Evolutionary conservation across 2,888 invertebrate genomes (phyloP), one percentile per base, ranked within the genome.

Genomic region (Drosophila yooni): DNA sequence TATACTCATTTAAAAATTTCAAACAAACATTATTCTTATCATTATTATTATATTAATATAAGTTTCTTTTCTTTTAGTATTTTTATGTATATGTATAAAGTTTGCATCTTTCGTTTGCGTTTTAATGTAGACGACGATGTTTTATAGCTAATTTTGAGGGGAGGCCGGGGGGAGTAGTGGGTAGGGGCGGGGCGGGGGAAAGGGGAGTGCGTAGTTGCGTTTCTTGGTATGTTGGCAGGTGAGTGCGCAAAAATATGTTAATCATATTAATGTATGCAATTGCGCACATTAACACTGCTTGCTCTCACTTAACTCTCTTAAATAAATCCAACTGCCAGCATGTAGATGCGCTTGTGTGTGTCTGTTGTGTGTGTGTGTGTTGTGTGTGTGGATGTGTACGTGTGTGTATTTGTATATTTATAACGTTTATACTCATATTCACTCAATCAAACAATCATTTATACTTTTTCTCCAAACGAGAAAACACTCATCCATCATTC

Each of bases 391-490:
- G 36, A 63, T 21, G 48, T 50, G 48, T 65, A 56, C 75, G 59
- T 70, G 70, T 87, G 66, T 70, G 56, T 82, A 48, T 86, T 71
- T 82, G 70, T 85, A 83, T 89, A 88, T 82, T 90, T 85, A 88
- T 90, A 90, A 90, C 90, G 78, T 77, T 81, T 82, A 83, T 90
- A 85, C 78, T 85, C 72, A 88, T 90, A 77, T 85, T 87, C 85
- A 85, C 89, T 85, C 85, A 85, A 85, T 85, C 90, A 89, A 85
- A 85, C 85, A 85, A 90, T 88, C 85, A 90, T 85, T 88, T 85
- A 85, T 85, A 85, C 85, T 79, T 61, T 79, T 76, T 88, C 83
- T 82, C 86, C 67, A 61, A 57, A 54, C 56, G 81, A 85, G 87
- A 88, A 88, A 78, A 74, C 85, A 85, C 87, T 85, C 85, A 85